These are phyloP conservation scores for Salpingus planirostris DNA, from an alignment of 2,888 invertebrate genomes.

Conservation along the genomic window DNA sequence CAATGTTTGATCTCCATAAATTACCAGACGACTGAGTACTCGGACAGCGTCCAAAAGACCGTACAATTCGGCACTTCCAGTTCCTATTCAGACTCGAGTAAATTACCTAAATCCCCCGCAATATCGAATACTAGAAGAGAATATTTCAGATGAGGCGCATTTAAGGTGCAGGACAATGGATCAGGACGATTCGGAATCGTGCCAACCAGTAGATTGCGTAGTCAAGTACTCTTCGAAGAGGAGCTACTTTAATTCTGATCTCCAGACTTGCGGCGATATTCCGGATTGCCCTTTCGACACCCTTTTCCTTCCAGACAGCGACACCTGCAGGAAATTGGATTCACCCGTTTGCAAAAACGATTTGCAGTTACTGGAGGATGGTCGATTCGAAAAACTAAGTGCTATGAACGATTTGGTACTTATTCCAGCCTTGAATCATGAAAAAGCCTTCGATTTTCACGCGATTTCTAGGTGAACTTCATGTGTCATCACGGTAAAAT, in stretches of 20 bases:
- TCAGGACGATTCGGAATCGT: no score
- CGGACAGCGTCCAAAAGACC: no score
- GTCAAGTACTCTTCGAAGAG: conserved; percentile 47
- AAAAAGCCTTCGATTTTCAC: no score
- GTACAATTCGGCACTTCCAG: no score
- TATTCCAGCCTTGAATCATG: no score
- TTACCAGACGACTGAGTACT: neutral
- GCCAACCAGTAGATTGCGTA: conserved; percentile 41
- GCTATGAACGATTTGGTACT: conserved; percentile 5
- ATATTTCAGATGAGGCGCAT: no score
- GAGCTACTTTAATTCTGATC: conserved; percentile 42
- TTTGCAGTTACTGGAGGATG: conserved; percentile 26
- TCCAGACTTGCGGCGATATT: conserved; percentile 35
- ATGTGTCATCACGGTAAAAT: conserved; percentile 38
- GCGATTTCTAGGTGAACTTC: conserved; percentile 31
- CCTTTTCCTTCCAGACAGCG: conserved; percentile 26
- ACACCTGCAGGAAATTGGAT: conserved; percentile 39
- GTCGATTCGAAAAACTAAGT: conserved; percentile 5
- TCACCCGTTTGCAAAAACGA: conserved; percentile 29
- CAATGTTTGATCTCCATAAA: neutral
- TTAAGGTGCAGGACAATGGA: no score
- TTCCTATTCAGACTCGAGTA: no score
- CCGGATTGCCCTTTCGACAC: conserved; percentile 33
- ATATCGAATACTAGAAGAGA: no score
- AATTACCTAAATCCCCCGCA: no score